Conservation (phyloP, 2,888 invertebrate genomes). For the Drosophila demipolita region DNA sequence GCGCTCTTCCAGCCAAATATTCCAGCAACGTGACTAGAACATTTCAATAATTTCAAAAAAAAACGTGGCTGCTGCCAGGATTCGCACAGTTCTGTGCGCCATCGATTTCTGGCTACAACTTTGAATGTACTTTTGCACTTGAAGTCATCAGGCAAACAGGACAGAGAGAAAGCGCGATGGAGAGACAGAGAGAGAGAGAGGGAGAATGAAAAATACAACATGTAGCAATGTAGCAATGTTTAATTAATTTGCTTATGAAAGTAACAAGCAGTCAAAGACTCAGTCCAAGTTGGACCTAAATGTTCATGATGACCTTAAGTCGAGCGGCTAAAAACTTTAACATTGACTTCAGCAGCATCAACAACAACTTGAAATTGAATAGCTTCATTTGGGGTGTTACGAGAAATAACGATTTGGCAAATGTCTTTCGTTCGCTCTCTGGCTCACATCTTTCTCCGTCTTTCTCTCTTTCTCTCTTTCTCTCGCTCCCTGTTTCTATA, state of each 20-base stretch:
- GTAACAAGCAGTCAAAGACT: slow-evolving; percentile 45
- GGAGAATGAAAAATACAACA: slow-evolving; percentile 32
- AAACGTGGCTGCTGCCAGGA: not conserved
- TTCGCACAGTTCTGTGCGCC: not conserved
- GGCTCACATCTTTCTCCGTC: not conserved
- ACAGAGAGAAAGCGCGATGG: not conserved
- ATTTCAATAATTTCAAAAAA: not conserved
- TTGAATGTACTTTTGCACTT: slow-evolving; percentile 51
- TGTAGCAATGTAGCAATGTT: slow-evolving; percentile 52
- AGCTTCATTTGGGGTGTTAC: slow-evolving; percentile 40
- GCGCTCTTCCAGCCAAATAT: slow-evolving; percentile 12
- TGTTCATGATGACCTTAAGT: slow-evolving; percentile 55
- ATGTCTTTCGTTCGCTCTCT: not conserved
- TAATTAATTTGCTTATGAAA: slow-evolving; percentile 77
- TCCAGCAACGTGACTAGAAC: slow-evolving; percentile 1
- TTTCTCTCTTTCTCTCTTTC: not conserved
- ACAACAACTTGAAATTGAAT: slow-evolving; percentile 45
- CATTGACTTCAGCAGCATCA: slow-evolving; percentile 32
- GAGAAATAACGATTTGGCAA: slow-evolving; percentile 55
- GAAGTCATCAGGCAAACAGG: slow-evolving; percentile 28
- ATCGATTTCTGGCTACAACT: slow-evolving; percentile 30
- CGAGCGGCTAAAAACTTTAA: slow-evolving; percentile 31
- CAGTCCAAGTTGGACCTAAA: slow-evolving; percentile 22
- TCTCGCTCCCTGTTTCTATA: not conserved
- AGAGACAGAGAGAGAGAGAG: not conserved